These are phyloP conservation scores for Bradypodion ventrale DNA, from an alignment of 2,797 vertebrate species.

Conservation along the genomic window DNA sequence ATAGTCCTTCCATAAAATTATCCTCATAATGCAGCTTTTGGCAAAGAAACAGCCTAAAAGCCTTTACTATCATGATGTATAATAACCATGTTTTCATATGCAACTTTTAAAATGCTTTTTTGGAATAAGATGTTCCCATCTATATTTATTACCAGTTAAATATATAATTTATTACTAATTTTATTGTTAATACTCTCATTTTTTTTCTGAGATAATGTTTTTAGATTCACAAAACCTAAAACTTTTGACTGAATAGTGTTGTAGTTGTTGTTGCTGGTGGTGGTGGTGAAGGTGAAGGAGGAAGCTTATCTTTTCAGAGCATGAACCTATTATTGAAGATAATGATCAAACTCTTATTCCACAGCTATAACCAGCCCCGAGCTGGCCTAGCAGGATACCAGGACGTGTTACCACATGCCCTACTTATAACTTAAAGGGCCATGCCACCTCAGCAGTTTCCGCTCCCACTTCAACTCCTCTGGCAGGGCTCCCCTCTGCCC, in stretches of 20 bases:
- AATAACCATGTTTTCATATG: background rate
- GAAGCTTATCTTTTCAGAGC: background rate
- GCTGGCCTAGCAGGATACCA: too few relatives aligned
- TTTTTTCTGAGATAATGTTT: background rate
- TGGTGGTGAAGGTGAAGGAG: too few relatives aligned
- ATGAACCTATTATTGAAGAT: background rate
- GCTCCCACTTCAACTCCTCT: too few relatives aligned
- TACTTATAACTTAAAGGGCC: too few relatives aligned
- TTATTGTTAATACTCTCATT: background rate
- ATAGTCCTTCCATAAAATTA: constrained; percentile 22
- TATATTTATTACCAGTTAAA: background rate
- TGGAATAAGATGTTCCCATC: constrained; percentile 6
- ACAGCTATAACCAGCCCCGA: too few relatives aligned
- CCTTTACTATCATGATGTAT: background rate
- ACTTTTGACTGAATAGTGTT: background rate
- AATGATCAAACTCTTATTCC: too few relatives aligned
- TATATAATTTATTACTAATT: too few relatives aligned
- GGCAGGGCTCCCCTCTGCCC: too few relatives aligned
- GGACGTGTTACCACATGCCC: too few relatives aligned
- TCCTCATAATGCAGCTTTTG: constrained; percentile 1
- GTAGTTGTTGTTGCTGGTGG: too few relatives aligned
- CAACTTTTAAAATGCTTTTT: background rate
- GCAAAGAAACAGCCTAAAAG: background rate
- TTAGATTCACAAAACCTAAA: background rate
- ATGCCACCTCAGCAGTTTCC: too few relatives aligned